Evolutionary conservation across 2,888 invertebrate species (phyloP).

Genomic region (Melieria crassipennis): DNA sequence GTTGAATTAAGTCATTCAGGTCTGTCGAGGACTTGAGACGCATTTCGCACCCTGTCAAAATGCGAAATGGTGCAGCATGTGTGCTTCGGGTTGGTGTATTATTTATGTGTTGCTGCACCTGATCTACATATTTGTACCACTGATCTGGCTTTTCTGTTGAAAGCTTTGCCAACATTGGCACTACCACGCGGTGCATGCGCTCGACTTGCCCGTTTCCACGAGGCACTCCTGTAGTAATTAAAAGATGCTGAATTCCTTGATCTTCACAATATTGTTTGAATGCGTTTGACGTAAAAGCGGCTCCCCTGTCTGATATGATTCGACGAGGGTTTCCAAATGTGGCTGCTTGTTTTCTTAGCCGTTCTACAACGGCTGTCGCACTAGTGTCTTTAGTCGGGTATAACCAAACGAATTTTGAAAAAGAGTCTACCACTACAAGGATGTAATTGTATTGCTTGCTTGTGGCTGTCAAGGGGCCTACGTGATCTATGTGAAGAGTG

Average conservation of each 20-base stretch:
- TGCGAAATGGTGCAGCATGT: constrained; percentile 14
- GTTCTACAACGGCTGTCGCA: constrained; percentile 51
- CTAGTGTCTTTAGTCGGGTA: constrained; percentile 50
- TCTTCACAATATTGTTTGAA: constrained; percentile 49
- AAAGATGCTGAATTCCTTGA: constrained; percentile 31
- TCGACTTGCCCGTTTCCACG: constrained; percentile 43
- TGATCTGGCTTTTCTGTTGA: constrained; percentile 8
- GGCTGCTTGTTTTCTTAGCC: constrained; percentile 49
- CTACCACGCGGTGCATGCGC: constrained; percentile 43
- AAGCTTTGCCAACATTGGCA: constrained; percentile 17
- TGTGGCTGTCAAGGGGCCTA: constrained; percentile 51
- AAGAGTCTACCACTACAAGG: constrained; percentile 45
- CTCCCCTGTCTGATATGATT: constrained; percentile 37
- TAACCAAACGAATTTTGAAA: constrained; percentile 51
- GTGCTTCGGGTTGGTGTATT: constrained; percentile 26
- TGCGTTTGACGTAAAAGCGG: constrained; percentile 38
- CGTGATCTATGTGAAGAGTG: constrained; percentile 48
- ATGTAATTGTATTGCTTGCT: constrained; percentile 38
- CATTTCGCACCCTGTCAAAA: constrained; percentile 28
- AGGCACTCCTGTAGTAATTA: constrained; percentile 44
- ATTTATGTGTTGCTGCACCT: constrained; percentile 16
- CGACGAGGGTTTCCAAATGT: constrained; percentile 37
- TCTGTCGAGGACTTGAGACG: not conserved
- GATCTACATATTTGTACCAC: constrained; percentile 33
- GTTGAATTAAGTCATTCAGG: constrained; percentile 15